phyloP scores from a whole-genome alignment of 2,113 vertebrate genomes.

The Nothoprocta perdicaria region DNA sequence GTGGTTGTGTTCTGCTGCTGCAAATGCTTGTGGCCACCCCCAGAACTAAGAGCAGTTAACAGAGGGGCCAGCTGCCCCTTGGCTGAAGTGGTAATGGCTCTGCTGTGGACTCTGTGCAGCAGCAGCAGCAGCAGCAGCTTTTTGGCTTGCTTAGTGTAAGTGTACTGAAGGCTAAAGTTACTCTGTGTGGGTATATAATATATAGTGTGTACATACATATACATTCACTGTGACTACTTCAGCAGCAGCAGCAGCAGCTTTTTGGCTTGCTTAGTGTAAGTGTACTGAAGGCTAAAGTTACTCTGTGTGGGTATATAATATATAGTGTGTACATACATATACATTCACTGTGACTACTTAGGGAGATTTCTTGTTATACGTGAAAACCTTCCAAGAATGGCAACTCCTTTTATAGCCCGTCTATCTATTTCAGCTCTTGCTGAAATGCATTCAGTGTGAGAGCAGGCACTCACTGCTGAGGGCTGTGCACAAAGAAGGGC shows the following conservation, averaged over 20 bases:
- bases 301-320: background rate
- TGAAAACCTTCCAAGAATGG: too few species aligned
- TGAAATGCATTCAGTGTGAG: background rate
- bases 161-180: too few species aligned
- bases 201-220: too few species aligned
- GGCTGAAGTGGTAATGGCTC: background rate
- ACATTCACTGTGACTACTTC: background rate
- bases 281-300: too few species aligned
- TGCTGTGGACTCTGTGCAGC: background rate
- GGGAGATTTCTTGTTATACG: background rate
- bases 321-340: too few species aligned
- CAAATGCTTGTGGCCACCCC: background rate
- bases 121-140: background rate
- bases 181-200: background rate
- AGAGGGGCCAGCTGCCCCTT: constrained; percentile 7
- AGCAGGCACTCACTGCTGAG: background rate
- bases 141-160: background rate
- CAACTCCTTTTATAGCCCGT: background rate
- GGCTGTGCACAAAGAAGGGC: constrained; percentile 11
- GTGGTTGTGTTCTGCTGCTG: background rate
- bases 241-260: background rate
- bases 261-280: background rate
- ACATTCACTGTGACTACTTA: background rate
- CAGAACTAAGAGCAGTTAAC: background rate
- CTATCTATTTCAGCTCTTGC: background rate